These are phyloP conservation scores for Todiramphus chloris DNA, from an alignment of 2,113 vertebrate genomes.

Conservation along the genomic window DNA sequence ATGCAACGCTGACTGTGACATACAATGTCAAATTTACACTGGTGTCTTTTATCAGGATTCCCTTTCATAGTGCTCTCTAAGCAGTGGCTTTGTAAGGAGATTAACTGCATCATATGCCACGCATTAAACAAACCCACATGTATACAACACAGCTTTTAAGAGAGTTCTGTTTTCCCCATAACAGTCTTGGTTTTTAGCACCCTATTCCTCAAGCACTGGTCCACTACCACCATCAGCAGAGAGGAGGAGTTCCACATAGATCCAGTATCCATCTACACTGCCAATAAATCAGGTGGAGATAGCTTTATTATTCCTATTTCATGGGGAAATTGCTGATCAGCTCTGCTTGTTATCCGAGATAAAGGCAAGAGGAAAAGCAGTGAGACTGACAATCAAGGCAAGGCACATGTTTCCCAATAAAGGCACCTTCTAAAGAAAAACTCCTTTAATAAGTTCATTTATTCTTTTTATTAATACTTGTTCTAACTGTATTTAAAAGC, in stretches of 20 bases:
- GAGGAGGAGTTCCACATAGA: not conserved
- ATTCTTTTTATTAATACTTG: not conserved
- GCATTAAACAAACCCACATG: slow-evolving; percentile 54
- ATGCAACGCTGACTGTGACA: slow-evolving; percentile 37
- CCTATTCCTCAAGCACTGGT: not conserved
- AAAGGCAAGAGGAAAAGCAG: not conserved
- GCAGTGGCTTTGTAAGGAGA: slow-evolving; percentile 53
- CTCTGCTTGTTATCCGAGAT: not conserved
- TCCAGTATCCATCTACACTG: not conserved
- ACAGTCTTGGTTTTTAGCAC: not conserved
- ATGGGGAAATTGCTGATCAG: slow-evolving; percentile 13
- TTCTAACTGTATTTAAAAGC: not conserved
- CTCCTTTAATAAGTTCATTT: not conserved
- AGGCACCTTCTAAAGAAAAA: not conserved
- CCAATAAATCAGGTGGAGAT: not conserved
- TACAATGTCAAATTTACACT: slow-evolving; percentile 55
- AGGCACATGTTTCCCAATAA: not conserved
- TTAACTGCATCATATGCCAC: slow-evolving; percentile 57
- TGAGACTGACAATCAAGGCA: not conserved
- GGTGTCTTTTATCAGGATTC: slow-evolving; percentile 56
- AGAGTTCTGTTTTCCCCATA: not conserved
- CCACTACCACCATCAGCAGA: not conserved
- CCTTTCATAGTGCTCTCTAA: slow-evolving; percentile 58
- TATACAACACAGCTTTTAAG: slow-evolving; percentile 25
- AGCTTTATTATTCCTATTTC: slow-evolving; percentile 36